These are phyloP conservation scores for Apodemia mormo DNA, from an alignment of 2,888 invertebrate species.

Conservation along the genomic window DNA sequence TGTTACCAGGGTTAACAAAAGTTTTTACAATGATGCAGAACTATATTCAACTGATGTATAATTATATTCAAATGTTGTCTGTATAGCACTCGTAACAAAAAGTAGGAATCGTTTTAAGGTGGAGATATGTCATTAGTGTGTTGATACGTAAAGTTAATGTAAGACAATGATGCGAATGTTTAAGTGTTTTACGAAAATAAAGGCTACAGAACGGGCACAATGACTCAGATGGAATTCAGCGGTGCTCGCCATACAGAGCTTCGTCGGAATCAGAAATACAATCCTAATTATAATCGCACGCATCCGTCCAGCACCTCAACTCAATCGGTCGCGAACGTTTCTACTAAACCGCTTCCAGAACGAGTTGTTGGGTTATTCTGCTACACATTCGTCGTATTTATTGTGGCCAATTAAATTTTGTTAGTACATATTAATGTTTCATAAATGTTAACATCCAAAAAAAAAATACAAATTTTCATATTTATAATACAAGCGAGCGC, in stretches of 20 bases:
- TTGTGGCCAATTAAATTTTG: background rate
- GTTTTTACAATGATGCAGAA: too few species aligned
- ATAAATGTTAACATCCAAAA: too few species aligned
- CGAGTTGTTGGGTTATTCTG: conserved; percentile 35
- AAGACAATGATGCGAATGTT: conserved; percentile 73
- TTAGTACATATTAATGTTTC: too few species aligned
- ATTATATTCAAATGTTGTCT: too few species aligned
- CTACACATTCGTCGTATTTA: conserved; percentile 12
- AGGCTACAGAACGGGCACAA: conserved; percentile 79
- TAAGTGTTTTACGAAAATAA: conserved; percentile 80
- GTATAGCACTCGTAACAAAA: background rate
- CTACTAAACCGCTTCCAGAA: conserved; percentile 46
- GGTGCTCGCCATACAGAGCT: conserved; percentile 74
- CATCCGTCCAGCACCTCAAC: conserved; percentile 79
- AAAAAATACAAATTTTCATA: too few species aligned
- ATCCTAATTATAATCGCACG: conserved; percentile 81
- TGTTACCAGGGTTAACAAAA: too few species aligned
- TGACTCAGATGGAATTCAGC: conserved; percentile 81
- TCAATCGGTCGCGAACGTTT: conserved; percentile 71
- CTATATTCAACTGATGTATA: too few species aligned
- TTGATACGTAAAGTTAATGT: conserved; percentile 24
- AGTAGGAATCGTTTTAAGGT: background rate
- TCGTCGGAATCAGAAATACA: conserved; percentile 82
- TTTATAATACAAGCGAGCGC: too few species aligned
- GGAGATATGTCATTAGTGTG: background rate